Conservation (phyloP, 2,113 vertebrate species). For the Platichthys flesus region DNA sequence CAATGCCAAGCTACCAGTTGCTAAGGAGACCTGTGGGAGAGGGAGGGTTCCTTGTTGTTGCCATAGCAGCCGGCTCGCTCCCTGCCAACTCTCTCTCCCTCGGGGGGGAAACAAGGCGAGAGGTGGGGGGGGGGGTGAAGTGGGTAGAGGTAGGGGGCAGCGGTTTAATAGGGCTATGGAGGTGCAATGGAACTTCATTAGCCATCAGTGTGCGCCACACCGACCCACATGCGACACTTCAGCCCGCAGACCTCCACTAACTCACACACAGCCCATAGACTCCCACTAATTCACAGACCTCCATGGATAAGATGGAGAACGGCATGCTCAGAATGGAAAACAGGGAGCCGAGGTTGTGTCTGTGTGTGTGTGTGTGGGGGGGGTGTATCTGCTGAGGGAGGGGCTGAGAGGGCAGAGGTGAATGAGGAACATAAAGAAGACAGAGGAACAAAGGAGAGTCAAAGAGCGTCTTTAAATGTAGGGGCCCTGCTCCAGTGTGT, state of each 20-base stretch:
- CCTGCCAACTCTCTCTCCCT: slow-evolving; percentile 83
- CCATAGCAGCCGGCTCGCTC: slow-evolving; percentile 85
- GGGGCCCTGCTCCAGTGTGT: slow-evolving; percentile 54
- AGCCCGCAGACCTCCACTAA: slow-evolving; percentile 67
- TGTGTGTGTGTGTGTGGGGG: background rate
- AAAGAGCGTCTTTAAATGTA: slow-evolving; percentile 45
- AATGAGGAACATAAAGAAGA: slow-evolving; percentile 57
- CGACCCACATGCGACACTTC: slow-evolving; percentile 68
- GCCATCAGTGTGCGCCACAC: slow-evolving; percentile 59
- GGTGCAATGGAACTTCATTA: slow-evolving; percentile 79
- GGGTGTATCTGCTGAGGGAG: slow-evolving; percentile 38
- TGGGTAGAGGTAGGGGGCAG: slow-evolving; percentile 72
- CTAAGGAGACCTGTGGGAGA: slow-evolving; percentile 88
- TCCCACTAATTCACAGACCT: slow-evolving; percentile 68
- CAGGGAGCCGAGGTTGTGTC: slow-evolving; percentile 19
- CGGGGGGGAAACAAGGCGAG: slow-evolving; percentile 78
- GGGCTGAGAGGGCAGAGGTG: slow-evolving; percentile 57
- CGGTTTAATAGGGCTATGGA: slow-evolving; percentile 76
- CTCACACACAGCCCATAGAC: slow-evolving; percentile 63
- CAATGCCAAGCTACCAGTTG: slow-evolving; percentile 87
- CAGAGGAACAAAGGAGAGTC: slow-evolving; percentile 55
- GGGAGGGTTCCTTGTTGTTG: slow-evolving; percentile 85
- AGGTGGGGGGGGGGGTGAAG: slow-evolving; percentile 64
- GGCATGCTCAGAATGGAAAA: slow-evolving; percentile 71
- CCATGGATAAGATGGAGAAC: slow-evolving; percentile 57